A percentile compares a stretch with the other conserved stretches of the same genome.
phyloP scores from a whole-genome alignment of 2,797 vertebrate species.

The Melanotaenia boesemani region DNA sequence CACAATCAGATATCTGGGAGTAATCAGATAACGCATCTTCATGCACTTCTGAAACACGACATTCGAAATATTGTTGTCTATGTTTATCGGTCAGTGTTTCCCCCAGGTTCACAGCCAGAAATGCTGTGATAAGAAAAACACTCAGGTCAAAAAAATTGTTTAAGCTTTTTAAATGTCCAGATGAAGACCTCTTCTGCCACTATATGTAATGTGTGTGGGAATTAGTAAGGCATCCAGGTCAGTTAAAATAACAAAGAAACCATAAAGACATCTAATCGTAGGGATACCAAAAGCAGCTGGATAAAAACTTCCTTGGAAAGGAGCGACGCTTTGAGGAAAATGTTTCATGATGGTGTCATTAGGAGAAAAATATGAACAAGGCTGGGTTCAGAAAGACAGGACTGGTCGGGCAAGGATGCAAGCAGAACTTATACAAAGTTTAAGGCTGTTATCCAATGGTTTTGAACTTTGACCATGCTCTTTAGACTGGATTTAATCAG shows the following conservation, averaged over 20 bases:
- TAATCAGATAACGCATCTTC: no score
- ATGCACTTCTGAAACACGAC: no score
- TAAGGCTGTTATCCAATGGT: conserved; percentile 1
- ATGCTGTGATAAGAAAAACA: no score
- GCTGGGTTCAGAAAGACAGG: background rate
- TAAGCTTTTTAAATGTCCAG: no score
- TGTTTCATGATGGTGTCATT: background rate
- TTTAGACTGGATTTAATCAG: conserved; percentile 6
- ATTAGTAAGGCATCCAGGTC: background rate
- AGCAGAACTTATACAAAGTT: background rate
- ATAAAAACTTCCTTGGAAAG: background rate
- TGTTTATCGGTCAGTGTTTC: no score
- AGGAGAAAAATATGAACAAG: background rate
- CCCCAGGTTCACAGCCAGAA: no score
- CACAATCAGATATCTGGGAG: no score
- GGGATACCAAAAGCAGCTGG: background rate
- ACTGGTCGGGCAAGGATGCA: background rate
- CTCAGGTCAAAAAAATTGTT: no score
- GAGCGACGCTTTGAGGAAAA: background rate
- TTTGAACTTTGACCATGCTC: conserved; percentile 9
- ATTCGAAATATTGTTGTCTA: no score
- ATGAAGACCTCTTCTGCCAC: background rate
- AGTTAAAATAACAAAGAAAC: background rate
- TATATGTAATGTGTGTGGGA: background rate
- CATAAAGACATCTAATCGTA: background rate